A percentile compares a stretch with the other conserved stretches of the same genome.
Evolutionary conservation across 2,888 invertebrate species (phyloP).

Genomic region (Leptinotarsa tumamoca): DNA sequence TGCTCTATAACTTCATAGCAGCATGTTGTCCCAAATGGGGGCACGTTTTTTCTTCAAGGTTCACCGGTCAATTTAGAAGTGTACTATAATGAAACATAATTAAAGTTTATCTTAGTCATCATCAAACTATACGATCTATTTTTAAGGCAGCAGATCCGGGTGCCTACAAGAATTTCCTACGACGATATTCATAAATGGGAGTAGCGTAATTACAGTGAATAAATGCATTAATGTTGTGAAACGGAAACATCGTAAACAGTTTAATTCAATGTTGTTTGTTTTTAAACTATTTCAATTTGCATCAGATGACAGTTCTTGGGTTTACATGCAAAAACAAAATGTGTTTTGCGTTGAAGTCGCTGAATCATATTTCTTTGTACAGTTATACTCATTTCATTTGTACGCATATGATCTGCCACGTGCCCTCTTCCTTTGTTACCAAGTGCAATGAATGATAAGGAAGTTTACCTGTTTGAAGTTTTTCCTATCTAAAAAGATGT

Average conservation of each 20-base stretch:
- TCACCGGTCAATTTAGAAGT: conserved; percentile 8
- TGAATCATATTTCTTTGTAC: neutral
- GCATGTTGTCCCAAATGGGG: neutral
- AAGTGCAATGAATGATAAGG: no score
- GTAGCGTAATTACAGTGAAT: conserved; percentile 9
- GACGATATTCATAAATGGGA: conserved; percentile 18
- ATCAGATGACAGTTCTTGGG: conserved; percentile 16
- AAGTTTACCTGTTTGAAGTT: neutral
- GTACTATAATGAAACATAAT: conserved; percentile 5
- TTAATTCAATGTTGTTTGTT: conserved; percentile 20
- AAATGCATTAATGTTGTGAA: conserved; percentile 14
- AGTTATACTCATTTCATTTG: neutral
- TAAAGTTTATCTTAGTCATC: conserved; percentile 13
- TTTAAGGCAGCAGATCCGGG: conserved; percentile 7
- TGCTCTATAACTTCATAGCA: no score
- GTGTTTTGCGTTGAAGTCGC: neutral
- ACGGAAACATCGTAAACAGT: conserved; percentile 13
- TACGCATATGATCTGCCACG: neutral
- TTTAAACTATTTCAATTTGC: conserved; percentile 12
- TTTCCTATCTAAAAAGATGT: neutral
- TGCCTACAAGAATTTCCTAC: conserved; percentile 20
- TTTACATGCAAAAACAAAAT: conserved; percentile 7
- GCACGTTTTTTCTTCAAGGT: conserved; percentile 15
- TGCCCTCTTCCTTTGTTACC: neutral
- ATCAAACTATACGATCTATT: conserved; percentile 12